These are phyloP conservation scores for Natator depressus DNA, from an alignment of 2,113 vertebrate species.

Conservation along the genomic window DNA sequence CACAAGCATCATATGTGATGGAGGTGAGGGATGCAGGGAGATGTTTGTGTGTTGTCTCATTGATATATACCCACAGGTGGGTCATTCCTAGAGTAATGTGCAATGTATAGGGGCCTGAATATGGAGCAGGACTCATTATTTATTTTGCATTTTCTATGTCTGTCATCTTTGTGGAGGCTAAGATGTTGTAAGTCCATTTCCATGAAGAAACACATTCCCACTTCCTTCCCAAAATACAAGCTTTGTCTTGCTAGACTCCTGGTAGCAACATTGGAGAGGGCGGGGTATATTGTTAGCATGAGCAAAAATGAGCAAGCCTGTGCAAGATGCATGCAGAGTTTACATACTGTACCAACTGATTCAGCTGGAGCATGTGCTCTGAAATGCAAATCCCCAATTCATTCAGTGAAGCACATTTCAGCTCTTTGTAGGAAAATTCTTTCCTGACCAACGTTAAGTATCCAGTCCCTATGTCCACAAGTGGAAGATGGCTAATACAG, in stretches of 20 bases:
- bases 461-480: not conserved
- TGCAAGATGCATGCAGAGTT: not conserved
- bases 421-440: not conserved
- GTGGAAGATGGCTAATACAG: not conserved
- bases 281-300: not conserved
- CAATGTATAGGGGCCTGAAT: not conserved
- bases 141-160: conserved; percentile 7
- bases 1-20: not conserved
- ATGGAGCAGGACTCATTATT: not conserved
- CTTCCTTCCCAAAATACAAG: not conserved
- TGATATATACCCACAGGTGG: not conserved
- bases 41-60: not conserved
- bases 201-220: accelerated
- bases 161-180: not conserved
- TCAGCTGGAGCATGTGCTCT: not conserved
- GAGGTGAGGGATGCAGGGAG: not conserved
- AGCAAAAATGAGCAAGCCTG: not conserved
- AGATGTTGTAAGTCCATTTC: not conserved
- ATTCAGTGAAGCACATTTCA: not conserved
- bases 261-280: not conserved
- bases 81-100: not conserved
- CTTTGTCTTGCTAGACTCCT: not conserved
- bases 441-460: not conserved
- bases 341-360: not conserved
- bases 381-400: not conserved